Evolutionary conservation across 2,888 invertebrate genomes (phyloP), one percentile per base, ranked within the genome.

Genomic region (Galeruca laticollis): DNA sequence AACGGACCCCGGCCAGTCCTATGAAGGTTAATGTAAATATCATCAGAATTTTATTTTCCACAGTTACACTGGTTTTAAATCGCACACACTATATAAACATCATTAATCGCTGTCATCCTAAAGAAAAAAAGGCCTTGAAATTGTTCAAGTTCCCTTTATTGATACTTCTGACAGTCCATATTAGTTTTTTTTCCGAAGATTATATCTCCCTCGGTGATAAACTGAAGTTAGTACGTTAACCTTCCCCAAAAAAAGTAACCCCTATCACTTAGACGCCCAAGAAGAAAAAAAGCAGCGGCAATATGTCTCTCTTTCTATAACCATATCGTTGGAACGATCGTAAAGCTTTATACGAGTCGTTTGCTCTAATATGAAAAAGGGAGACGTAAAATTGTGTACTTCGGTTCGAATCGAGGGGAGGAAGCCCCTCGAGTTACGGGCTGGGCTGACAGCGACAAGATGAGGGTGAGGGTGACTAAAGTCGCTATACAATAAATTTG

Each of bases 301-400:
- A 73, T 78, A 77, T 77, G 76, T n/a, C n/a, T 74, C 72, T 66
- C 72, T 47, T 68, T 72, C 71, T 65, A 74, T 77, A 73, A 77
- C 76, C 77, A 76, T 77, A 76, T 73, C 73, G 72, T 70, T 72
- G 64, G 73, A 73, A 75, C 73, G 73, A 73, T 78, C 79, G 75
- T 77, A 75, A 78, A 78, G 75, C 71, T 76, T 70, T 68, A 73
- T 76, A 74, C 71, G 73, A 73, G 78, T 75, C 75, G 77, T 78
- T 79, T 77, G 77, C 74, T 76, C 74, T 72, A 75, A 76, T 69
- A 68, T 56, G 73, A 71, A 71, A 73, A 74, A 56, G 71, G 73
- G 71, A 75, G 73, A 63, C 69, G 57, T 56, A 60, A 68, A 71
- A 73, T 75, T 73, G 73, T 66, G 52, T 69, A 60, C 68, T 71